Base-by-base conservation (phyloP, 2,797 vertebrate species). In the Champsocephalus esox region DNA sequence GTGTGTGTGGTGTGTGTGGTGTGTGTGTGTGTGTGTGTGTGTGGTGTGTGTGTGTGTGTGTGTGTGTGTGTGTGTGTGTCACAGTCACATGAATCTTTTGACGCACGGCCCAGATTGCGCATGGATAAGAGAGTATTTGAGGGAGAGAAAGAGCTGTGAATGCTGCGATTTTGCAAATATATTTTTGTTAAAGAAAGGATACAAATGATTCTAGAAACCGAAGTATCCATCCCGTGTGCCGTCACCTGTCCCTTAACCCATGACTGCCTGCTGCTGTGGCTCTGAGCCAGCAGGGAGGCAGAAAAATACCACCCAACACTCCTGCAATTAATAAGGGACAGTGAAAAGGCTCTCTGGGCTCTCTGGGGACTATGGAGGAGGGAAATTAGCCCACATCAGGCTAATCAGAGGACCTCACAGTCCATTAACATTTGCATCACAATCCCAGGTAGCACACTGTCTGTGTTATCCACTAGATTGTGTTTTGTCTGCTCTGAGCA, bases 241-340 rank as follows among this genome's bases (percentile, higher is more conserved):
- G 58, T 65, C 69, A 75, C 69, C 81, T 92, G 84, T 90, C 87
- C 80, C 87, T 77, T 93, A 95, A 95, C 94, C 93, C 90, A 67
- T 73, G 89, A 90, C 83, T 85, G 79, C 77, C 81, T 72, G 86
- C 90, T 87, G 88, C 90, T 89, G 79, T 43, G 54, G 64, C 89
- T 91, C 89, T 93, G 87, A 88, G 90, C 75, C 91, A 38, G 34
- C 92, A 91, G 94, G 88, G 89, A 95, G 92, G 94, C 95, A 93
- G 96, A 97, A 96, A 81, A 97, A 97, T 90, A 91, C 92, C 92
- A 94, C 92, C 94, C 93, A 95, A 92, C 95, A 88, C 94, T 90
- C 90, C 34, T 91, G 94, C 95, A 94, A 93, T 96, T 96, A 95
- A 94, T 92, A 93, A 89, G 84, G 75, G 93, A 74, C 91, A 88